Base-by-base conservation (phyloP, 2,113 vertebrate genomes). In the Hippocampus comes region DNA sequence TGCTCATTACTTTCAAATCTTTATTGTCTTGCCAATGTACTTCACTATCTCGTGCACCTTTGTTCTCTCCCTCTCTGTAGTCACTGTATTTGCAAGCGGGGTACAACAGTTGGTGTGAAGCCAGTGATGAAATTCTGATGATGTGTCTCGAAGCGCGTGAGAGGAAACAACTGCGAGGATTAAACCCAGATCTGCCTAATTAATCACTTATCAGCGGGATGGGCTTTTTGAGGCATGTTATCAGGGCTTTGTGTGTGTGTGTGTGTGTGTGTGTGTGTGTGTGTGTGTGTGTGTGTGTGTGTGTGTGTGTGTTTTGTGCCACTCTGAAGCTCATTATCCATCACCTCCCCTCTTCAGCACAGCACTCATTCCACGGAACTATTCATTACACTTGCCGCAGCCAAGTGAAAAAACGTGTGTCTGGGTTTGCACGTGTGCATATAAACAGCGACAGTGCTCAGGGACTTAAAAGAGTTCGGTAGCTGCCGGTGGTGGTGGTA, bases 171-270 rank as follows among this genome's bases (percentile, higher is more conserved):
- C 70, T 67, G 75, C 67, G 76, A 75, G 80, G 84, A 89, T 87
- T 89, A 86, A 81, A 82, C 75, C 63, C 72, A 79, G 69, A 78
- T 84, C 84, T 84, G 85, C 83, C 86, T 88, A 89, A 86, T 87
- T 88, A 89, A 88, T 87, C 87, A 88, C 82, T 84, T 85, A 87
- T 85, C 86, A 90, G 86, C 76, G 75, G 70, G 76, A 71, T 67
- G 78, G 65, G 70, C 67, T 83, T 79, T 86, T 71, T 71, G 77
- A 80, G 73, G 51, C 70, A 59, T 30, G 68, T 46, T 69, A 55
- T 64, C 71, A 70, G 27, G 63, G 30, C 46, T 41, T 30, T 9
- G n/a, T 69, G 73, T 78, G 70, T 69, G 57, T 64, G 67, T 63
- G 73, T 72, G 72, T 17, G 25, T 78, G 77, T 34, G 30, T 34